A percentile compares a stretch with the other conserved stretches of the same genome.
These are phyloP conservation scores for Chaetops frenatus DNA, from an alignment of 2,113 vertebrate genomes.

Conservation along the genomic window DNA sequence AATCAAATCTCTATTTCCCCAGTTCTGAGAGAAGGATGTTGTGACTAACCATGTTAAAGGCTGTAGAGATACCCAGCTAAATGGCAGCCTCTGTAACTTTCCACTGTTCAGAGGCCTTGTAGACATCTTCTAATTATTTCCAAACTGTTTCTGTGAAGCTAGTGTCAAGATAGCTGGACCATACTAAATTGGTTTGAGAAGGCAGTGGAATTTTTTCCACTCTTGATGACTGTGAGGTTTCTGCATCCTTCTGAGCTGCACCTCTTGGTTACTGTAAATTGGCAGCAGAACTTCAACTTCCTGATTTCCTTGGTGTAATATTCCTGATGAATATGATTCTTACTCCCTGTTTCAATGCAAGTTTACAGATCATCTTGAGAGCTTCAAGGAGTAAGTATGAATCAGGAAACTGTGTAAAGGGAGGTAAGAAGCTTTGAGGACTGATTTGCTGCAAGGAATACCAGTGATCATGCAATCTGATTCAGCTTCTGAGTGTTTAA, in stretches of 20 bases:
- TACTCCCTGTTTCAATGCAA: background rate
- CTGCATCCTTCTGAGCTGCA: background rate
- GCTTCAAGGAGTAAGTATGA: background rate
- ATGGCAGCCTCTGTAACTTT: background rate
- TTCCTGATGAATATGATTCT: background rate
- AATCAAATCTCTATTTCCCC: background rate
- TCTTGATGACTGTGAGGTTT: background rate
- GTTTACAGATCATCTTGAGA: background rate
- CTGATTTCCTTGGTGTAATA: background rate
- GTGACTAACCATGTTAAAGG: background rate
- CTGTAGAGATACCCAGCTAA: background rate
- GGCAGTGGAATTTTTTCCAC: background rate
- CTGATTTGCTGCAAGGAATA: background rate
- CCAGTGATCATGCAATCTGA: background rate
- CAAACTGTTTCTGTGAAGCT: background rate
- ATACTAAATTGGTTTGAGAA: background rate
- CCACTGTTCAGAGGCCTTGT: background rate
- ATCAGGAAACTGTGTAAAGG: background rate
- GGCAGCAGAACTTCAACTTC: background rate
- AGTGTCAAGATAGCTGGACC: background rate
- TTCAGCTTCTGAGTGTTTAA: background rate
- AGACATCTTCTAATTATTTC: background rate
- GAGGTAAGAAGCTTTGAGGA: background rate
- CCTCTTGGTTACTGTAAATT: background rate
- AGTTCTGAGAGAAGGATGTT: background rate